A percentile compares a stretch with the other conserved stretches of the same genome.
Evolutionary conservation across 2,888 invertebrate genomes (phyloP).

Genomic region (Chouioia cunea): DNA sequence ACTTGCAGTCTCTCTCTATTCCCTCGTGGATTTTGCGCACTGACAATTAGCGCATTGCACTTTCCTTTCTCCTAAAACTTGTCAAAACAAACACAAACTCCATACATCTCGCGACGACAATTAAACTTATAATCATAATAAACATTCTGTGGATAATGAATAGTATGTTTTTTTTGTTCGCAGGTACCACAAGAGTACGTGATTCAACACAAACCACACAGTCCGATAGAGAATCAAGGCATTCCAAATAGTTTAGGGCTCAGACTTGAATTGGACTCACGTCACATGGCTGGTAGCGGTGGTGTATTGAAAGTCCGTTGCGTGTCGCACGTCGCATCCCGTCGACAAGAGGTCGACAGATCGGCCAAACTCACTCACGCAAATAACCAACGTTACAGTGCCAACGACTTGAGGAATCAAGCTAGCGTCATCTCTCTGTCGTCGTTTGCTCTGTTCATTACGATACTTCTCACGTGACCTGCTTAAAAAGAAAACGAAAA

Average conservation of each 20-base stretch:
- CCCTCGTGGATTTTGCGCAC: background rate
- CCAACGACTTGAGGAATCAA: conserved; percentile 53
- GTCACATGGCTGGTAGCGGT: conserved; percentile 53
- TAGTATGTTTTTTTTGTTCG: conserved; percentile 26
- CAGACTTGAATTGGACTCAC: conserved; percentile 55
- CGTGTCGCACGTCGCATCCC: conserved; percentile 56
- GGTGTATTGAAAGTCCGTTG: conserved; percentile 56
- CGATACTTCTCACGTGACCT: conserved; percentile 51
- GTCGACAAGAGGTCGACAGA: conserved; percentile 49
- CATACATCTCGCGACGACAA: too few relatives aligned
- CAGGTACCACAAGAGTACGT: conserved; percentile 56
- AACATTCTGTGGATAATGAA: background rate
- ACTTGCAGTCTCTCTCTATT: too few relatives aligned
- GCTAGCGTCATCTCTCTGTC: conserved; percentile 25
- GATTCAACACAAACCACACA: conserved; percentile 51
- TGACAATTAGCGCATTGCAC: background rate
- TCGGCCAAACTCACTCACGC: conserved; percentile 54
- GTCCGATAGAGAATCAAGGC: conserved; percentile 41
- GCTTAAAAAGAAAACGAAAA: too few relatives aligned
- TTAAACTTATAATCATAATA: too few relatives aligned
- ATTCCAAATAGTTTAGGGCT: conserved; percentile 57
- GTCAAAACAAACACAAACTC: background rate
- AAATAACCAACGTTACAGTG: conserved; percentile 60
- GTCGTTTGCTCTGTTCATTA: conserved; percentile 12
- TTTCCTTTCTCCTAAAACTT: background rate